Evolutionary conservation across 2,797 vertebrate genomes (phyloP), one percentile per base, ranked within the genome.

Genomic region (Lindbergichthys nudifrons): DNA sequence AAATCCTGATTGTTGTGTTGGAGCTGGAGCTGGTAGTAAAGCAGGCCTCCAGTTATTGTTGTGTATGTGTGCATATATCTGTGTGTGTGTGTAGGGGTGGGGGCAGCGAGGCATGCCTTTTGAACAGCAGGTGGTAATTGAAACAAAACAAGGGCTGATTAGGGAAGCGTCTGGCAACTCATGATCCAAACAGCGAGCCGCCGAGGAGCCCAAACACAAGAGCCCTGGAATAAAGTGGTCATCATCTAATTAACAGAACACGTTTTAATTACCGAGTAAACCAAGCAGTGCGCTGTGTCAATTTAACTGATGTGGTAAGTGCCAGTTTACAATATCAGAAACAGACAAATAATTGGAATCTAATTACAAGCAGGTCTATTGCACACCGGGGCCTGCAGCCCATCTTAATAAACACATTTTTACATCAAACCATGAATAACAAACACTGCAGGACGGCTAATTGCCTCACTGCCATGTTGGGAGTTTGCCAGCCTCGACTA

Each of bases 241-340:
- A 99, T 99, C 97, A 98, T 98, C 97, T 98, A 98, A 99, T 99
- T 99, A 99, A 99, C 97, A 97, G 94, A 96, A 98, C 97, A 97
- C 96, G 94, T 99, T 99, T 99, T 99, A 99, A 99, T 99, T 99
- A 99, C 97, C 86, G 96, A 96, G 95, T 96, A 99, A 99, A 98
- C 97, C 97, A 97, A 97, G 97, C 98, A 96, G 96, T 95, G 94
- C 97, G 93, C 95, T 96, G 97, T 97, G 97, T 99, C 98, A 98
- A 98, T 98, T 98, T 98, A 98, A 98, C 97, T 97, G 97, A 99
- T 98, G 96, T 96, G 96, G 95, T 98, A 98, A 99, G 97, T 98
- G 97, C 96, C 96, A 96, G 97, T 99, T 98, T 99, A 98, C 97
- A 97, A 98, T 98, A 99, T 99, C 97, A 97, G 96, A 99, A 98